Evolutionary conservation across 2,888 invertebrate genomes (phyloP).

Genomic region (Pristionchus japonicus): DNA sequence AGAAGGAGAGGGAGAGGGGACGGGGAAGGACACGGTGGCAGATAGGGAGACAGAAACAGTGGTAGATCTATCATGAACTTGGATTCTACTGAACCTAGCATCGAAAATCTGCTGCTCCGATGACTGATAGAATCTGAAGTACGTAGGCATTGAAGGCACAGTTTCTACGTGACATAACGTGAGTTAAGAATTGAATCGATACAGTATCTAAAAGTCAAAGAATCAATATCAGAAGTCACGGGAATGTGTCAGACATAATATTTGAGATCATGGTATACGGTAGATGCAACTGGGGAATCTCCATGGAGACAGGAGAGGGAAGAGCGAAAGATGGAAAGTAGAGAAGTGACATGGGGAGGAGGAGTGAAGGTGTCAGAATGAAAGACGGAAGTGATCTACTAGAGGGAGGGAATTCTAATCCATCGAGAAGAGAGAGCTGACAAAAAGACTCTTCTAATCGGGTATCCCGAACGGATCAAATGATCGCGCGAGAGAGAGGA

Average conservation of each 20-base stretch:
- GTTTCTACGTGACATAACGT: too few relatives aligned
- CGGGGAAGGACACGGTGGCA: neutral
- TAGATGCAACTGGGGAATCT: neutral
- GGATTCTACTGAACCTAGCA: too few relatives aligned
- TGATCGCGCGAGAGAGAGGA: neutral
- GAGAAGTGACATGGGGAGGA: neutral
- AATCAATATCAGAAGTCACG: neutral
- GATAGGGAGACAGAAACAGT: too few relatives aligned
- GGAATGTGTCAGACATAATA: neutral
- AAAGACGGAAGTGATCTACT: neutral
- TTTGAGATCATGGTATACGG: neutral
- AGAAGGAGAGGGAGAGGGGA: neutral
- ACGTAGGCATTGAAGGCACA: too few relatives aligned
- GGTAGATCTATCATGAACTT: too few relatives aligned
- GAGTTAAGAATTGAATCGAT: too few relatives aligned
- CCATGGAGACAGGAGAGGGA: neutral
- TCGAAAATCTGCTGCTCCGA: too few relatives aligned
- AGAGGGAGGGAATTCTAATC: conserved; percentile 21
- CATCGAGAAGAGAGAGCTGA: neutral
- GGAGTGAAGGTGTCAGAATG: neutral
- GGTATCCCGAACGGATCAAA: conserved; percentile 4
- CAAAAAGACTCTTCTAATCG: conserved; percentile 15
- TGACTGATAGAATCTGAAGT: too few relatives aligned
- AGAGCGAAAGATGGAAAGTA: neutral
- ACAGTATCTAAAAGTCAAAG: too few relatives aligned